Evolutionary conservation across 2,113 vertebrate species (phyloP), one percentile per base, ranked within the genome.

Genomic region (Coreoperca whiteheadi): DNA sequence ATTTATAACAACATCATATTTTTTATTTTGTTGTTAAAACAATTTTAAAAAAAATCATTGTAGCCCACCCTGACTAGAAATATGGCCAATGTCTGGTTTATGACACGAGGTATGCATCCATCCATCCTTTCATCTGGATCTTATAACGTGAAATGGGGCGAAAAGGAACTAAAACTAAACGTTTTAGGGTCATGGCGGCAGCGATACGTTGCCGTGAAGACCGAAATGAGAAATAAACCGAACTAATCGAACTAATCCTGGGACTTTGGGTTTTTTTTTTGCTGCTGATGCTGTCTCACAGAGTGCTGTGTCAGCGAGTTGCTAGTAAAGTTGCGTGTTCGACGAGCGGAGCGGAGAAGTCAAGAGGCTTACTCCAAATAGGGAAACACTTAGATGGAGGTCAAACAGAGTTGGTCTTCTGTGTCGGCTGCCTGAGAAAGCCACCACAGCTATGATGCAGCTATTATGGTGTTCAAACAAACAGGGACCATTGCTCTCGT

Each of bases 281-380:
- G 6, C 37, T 39, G 37, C 20, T 20, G 56, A 23, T 21, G 50
- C 59, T 37, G 9, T 61, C 32, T 39, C 25, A 57, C 77, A 57
- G 21, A 77, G 66, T 59, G 79, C 64, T 48, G 25, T 15, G 71
- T 82, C 69, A 70, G 28, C 23, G n/a, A 50, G 51, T 56, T 16
- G 41, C 18, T 30, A 41, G 50, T 67, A 9, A 67, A 66, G 64
- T 61, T 48, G 23, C 60, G 39, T 25, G 71, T 75, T 83, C 53
- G 60, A 66, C 8, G 63, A 53, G 41, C 68, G 23, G 4, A 67
- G 34, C 1, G 28, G 69, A 82, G 71, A 51, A 77, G 50, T 79
- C 76, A 73, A 78, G 53, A 54, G 64, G 73, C 73, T 83, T 77
- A 81, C 41, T 83, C 48, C 68, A 68, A 74, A 83, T n/a, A 54